Percentiles rank a stretch among this genome's conserved stretches.
These are phyloP conservation scores for Willisornis vidua DNA, from an alignment of 2,113 vertebrate species.

Conservation along the genomic window DNA sequence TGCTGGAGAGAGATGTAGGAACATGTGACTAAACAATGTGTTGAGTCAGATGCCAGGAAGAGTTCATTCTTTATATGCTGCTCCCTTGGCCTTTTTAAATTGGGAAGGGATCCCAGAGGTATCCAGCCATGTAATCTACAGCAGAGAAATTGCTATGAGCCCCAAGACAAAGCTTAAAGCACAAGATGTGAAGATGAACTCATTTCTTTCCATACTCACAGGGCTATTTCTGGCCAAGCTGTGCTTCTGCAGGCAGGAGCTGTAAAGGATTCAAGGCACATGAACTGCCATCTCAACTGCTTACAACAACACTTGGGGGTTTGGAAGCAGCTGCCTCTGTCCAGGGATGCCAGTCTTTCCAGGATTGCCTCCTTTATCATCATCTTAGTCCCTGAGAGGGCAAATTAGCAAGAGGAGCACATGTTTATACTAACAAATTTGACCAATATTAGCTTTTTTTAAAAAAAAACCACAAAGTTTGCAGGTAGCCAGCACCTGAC, in stretches of 20 bases:
- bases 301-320: background rate
- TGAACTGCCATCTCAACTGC: background rate
- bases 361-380: background rate
- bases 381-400: background rate
- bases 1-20: background rate
- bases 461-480: background rate
- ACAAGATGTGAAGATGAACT: constrained; percentile 27
- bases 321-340: background rate
- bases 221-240: constrained; percentile 18
- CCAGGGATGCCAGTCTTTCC: background rate
- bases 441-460: background rate
- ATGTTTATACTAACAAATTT: background rate
- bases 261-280: background rate
- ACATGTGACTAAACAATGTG: background rate
- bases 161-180: constrained; percentile 42
- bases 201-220: constrained; percentile 1
- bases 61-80: background rate
- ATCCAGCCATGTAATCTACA: constrained; percentile 14
- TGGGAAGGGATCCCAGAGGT: constrained; percentile 45
- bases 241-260: background rate
- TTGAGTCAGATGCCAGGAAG: constrained; percentile 27
- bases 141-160: background rate
- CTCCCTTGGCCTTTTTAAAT: constrained; percentile 49
- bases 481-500: background rate
- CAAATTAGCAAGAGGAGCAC: background rate